Percentiles rank a stretch among this genome's conserved stretches.
Evolutionary conservation across 2,113 vertebrate genomes (phyloP).

Genomic region (Phocoena sinus): DNA sequence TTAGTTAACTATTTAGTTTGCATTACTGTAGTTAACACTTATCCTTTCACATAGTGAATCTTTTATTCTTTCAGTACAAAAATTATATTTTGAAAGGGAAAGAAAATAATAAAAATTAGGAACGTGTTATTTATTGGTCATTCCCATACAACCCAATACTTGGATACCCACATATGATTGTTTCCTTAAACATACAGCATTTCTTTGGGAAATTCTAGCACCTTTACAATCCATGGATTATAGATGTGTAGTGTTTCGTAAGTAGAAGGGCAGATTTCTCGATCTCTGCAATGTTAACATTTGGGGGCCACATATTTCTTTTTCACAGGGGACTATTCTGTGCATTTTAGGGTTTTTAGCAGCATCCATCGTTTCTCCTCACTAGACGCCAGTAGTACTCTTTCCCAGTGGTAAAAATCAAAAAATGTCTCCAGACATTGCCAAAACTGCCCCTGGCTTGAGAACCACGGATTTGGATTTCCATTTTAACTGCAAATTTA

Average conservation of each 20-base stretch:
- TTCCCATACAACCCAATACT: not conserved
- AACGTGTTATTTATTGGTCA: not conserved
- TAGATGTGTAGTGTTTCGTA: not conserved
- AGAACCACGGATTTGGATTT: not conserved
- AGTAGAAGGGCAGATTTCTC: not conserved
- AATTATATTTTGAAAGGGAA: not conserved
- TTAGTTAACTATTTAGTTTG: not conserved
- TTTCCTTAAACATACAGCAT: not conserved
- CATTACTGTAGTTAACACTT: not conserved
- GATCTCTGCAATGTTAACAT: not conserved
- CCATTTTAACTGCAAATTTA: conserved; percentile 14
- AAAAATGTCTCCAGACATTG: not conserved
- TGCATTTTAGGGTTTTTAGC: not conserved
- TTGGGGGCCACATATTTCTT: not conserved
- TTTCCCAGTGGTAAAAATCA: not conserved
- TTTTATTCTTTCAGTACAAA: not conserved
- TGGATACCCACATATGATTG: not conserved
- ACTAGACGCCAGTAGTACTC: not conserved
- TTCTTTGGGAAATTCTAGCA: not conserved
- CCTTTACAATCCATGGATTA: not conserved
- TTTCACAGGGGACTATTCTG: not conserved
- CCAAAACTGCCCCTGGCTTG: not conserved
- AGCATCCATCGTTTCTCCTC: not conserved
- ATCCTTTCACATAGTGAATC: not conserved
- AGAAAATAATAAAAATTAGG: not conserved